A percentile compares a stretch with the other conserved stretches of the same genome.
Conservation (phyloP, 2,888 invertebrate genomes). For the Pilophorus perplexus region DNA sequence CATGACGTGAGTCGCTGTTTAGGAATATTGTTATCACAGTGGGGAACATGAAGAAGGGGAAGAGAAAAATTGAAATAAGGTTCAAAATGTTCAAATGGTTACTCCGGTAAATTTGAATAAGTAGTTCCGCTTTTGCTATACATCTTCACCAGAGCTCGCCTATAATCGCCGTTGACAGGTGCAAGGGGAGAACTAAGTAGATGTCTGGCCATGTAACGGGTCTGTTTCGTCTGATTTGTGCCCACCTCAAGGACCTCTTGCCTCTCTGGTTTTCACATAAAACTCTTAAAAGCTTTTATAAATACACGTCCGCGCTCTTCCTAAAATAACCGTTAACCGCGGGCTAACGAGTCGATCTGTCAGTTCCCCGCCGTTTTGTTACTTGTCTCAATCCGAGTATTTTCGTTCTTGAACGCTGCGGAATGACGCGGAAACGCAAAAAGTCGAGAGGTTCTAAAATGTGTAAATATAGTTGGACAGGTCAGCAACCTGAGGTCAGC, state of each 20-base stretch:
- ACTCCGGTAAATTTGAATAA: no score
- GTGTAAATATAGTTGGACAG: no score
- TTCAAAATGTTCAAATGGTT: no score
- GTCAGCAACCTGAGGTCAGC: no score
- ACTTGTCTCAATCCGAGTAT: slow-evolving; percentile 20
- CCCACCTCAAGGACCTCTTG: slow-evolving; percentile 2
- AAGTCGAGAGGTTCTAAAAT: no score
- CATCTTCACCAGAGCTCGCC: neutral
- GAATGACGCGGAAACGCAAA: no score
- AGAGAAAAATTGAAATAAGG: no score
- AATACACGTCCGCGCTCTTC: slow-evolving; percentile 6
- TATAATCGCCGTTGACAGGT: slow-evolving; percentile 26
- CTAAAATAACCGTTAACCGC: slow-evolving; percentile 21
- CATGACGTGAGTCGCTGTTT: no score
- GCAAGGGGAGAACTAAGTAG: slow-evolving; percentile 4
- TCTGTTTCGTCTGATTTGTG: slow-evolving; percentile 19
- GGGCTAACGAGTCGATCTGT: slow-evolving; percentile 25
- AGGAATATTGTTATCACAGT: no score
- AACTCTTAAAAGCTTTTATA: slow-evolving; percentile 32
- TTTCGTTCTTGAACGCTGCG: slow-evolving; percentile 6
- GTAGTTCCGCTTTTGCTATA: no score
- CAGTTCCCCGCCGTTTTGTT: slow-evolving; percentile 10
- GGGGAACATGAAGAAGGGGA: no score
- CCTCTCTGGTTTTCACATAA: slow-evolving; percentile 36
- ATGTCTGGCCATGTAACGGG: slow-evolving; percentile 14